These are phyloP conservation scores for Cotesia vestalis DNA, from an alignment of 1,140 invertebrate genomes.

Conservation along the genomic window DNA sequence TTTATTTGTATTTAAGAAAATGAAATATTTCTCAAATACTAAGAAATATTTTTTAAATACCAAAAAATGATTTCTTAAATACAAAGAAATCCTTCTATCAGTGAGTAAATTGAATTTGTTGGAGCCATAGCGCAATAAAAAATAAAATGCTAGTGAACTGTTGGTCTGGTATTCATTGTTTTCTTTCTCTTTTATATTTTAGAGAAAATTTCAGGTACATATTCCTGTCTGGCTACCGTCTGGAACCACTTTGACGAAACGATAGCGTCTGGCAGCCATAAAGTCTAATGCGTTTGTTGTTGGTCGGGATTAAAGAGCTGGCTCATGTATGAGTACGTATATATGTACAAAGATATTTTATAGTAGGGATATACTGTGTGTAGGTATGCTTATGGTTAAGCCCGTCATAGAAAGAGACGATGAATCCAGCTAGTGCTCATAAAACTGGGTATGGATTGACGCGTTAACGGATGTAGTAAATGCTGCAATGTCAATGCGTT, in stretches of 20 bases:
- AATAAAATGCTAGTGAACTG: not conserved
- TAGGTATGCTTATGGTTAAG: too few relatives aligned
- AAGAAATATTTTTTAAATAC: too few relatives aligned
- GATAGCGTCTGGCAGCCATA: constrained; percentile 42
- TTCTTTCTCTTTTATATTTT: not conserved
- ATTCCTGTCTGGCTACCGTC: constrained; percentile 34
- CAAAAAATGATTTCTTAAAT: too few relatives aligned
- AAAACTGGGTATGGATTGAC: constrained; percentile 57
- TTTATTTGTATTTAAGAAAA: too few relatives aligned
- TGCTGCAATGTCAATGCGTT: constrained; percentile 45
- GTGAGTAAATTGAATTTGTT: too few relatives aligned
- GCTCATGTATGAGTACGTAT: constrained; percentile 15
- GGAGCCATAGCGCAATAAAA: too few relatives aligned
- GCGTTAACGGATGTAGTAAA: constrained; percentile 55
- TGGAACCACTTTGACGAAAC: constrained; percentile 38
- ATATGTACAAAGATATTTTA: constrained; percentile 10
- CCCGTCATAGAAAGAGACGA: constrained; percentile 12
- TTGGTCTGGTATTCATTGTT: not conserved
- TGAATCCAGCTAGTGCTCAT: constrained; percentile 56
- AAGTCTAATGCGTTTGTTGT: constrained; percentile 58
- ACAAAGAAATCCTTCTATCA: too few relatives aligned
- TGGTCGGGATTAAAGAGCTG: constrained; percentile 36
- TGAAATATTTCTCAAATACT: too few relatives aligned
- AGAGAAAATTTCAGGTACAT: constrained; percentile 38
- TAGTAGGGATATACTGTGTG: too few relatives aligned